Evolutionary conservation across 2,888 invertebrate genomes (phyloP).

Genomic region (Ariolimax columbianus): DNA sequence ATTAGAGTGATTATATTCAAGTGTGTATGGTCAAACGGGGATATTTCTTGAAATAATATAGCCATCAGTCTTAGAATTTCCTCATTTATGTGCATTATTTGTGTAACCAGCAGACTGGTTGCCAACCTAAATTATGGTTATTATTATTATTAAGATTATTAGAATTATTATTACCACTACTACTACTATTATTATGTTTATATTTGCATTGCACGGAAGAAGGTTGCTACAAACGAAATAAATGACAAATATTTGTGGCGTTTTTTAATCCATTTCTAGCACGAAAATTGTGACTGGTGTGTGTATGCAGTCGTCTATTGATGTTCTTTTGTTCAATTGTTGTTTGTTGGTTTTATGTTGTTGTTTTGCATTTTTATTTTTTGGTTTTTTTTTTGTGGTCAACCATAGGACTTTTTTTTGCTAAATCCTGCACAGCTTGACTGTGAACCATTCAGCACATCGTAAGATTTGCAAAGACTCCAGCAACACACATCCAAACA

Average conservation of each 20-base stretch:
- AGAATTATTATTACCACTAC: no score
- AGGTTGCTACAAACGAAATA: conserved; percentile 6
- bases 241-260: not conserved
- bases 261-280: not conserved
- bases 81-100: not conserved
- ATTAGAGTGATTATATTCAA: not conserved
- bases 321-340: no score
- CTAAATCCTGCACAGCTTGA: not conserved
- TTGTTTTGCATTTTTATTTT: not conserved
- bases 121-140: no score
- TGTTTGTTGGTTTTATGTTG: not conserved
- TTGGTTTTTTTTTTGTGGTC: no score
- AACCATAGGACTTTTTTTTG: not conserved
- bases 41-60: no score
- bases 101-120: not conserved
- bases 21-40: not conserved
- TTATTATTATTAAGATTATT: no score
- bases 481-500: no score
- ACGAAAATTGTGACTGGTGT: not conserved
- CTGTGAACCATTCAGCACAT: no score
- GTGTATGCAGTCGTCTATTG: no score
- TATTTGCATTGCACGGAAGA: not conserved
- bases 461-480: no score
- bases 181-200: not conserved
- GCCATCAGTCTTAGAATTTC: not conserved